Conservation (phyloP, 2,888 invertebrate genomes). For the Kryphioiulus occultus region DNA sequence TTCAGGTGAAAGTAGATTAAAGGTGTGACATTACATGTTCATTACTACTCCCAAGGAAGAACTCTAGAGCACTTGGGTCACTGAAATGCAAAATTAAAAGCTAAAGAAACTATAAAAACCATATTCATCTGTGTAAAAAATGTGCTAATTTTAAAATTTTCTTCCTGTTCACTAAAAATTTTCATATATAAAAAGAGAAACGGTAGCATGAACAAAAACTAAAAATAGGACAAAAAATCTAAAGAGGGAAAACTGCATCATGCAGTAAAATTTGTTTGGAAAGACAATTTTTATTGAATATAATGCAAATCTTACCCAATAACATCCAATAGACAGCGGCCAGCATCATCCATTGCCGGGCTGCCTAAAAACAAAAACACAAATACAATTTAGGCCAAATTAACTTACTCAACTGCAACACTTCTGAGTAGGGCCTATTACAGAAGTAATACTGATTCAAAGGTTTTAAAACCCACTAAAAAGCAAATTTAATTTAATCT, state of each 20-base stretch:
- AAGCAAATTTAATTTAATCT: no score
- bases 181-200: neutral
- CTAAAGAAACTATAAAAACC: conserved; percentile 38
- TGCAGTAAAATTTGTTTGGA: neutral
- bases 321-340: conserved; percentile 61
- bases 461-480: no score
- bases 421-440: no score
- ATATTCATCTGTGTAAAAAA: neutral
- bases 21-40: conserved; percentile 40
- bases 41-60: conserved; percentile 45
- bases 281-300: neutral
- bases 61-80: conserved; percentile 48
- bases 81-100: conserved; percentile 42
- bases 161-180: neutral
- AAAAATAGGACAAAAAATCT: neutral
- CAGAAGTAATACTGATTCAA: no score
- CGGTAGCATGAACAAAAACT: neutral
- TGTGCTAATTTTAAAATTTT: neutral
- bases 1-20: conserved; percentile 31
- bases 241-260: neutral
- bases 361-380: conserved; percentile 46
- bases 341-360: conserved; percentile 60
- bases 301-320: conserved; percentile 57
- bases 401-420: neutral
- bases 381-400: neutral